Evolutionary conservation across 2,888 invertebrate genomes (phyloP).

Genomic region (Noctua janthina): DNA sequence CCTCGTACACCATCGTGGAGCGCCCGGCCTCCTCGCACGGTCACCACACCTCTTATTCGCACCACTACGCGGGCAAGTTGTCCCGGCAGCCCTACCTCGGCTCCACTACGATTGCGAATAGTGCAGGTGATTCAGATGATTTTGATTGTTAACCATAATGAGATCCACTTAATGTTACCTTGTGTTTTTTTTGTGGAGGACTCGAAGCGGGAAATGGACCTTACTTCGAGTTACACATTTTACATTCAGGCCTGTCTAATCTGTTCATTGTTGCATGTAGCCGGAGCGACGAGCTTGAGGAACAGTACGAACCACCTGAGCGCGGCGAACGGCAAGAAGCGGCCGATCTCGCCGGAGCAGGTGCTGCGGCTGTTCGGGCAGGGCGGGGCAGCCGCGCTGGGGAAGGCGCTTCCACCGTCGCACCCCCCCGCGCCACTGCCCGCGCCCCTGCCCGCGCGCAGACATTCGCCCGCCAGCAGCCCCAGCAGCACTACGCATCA

Average conservation of each 20-base stretch:
- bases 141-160: not conserved
- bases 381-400: conserved; percentile 87
- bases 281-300: conserved; percentile 84
- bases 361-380: conserved; percentile 92
- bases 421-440: conserved; percentile 88
- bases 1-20: conserved; percentile 97
- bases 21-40: conserved; percentile 93
- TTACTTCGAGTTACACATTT: not conserved
- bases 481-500: conserved; percentile 95
- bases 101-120: conserved; percentile 91
- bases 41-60: conserved; percentile 91
- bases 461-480: conserved; percentile 93
- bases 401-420: conserved; percentile 87
- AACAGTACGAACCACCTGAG: conserved; percentile 90
- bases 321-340: conserved; percentile 92
- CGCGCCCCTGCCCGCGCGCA: conserved; percentile 86
- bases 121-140: conserved; percentile 75
- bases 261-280: conserved; percentile 48
- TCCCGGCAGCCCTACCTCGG: conserved; percentile 93
- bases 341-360: conserved; percentile 96
- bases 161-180: too few species aligned
- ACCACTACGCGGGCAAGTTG: conserved; percentile 88
- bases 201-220: not conserved
- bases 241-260: not conserved
- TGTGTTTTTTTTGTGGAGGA: not conserved